Evolutionary conservation across 2,113 vertebrate species (phyloP).

Genomic region (Piprites chloris): DNA sequence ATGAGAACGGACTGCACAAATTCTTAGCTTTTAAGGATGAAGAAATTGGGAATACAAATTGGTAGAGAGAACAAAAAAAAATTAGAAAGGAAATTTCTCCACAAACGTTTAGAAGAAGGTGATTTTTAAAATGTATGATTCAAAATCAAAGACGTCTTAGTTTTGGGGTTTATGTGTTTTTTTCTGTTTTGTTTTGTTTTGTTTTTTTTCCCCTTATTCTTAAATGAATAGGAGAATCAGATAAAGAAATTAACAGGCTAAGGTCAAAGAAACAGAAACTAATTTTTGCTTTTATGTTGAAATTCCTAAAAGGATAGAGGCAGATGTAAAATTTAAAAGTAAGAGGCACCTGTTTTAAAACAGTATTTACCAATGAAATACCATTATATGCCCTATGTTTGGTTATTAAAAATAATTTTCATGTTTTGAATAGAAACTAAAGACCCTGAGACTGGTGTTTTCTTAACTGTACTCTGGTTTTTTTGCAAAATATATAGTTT

Average conservation of each 20-base stretch:
- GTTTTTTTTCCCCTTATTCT: not conserved
- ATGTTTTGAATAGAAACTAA: not conserved
- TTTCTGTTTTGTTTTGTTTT: too few species aligned
- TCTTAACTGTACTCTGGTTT: not conserved
- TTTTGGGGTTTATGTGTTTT: too few species aligned
- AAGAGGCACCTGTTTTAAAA: not conserved
- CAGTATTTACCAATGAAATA: not conserved
- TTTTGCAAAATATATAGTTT: not conserved
- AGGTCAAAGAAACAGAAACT: not conserved
- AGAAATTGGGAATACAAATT: not conserved
- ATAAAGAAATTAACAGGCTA: slow-evolving; percentile 32
- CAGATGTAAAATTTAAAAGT: slow-evolving; percentile 2
- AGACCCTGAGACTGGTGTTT: not conserved
- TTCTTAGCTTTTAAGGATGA: not conserved
- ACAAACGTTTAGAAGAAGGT: not conserved
- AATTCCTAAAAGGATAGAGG: slow-evolving; percentile 3
- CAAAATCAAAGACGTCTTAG: not conserved
- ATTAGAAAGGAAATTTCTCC: not conserved
- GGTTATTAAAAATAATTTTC: not conserved
- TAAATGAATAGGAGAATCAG: slow-evolving; percentile 41
- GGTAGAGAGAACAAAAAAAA: not conserved
- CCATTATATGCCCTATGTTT: not conserved
- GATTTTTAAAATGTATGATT: not conserved
- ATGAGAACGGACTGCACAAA: not conserved
- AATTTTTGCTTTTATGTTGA: slow-evolving; percentile 18